Base-by-base conservation (phyloP, 2,113 vertebrate genomes). In the Megalops atlanticus region DNA sequence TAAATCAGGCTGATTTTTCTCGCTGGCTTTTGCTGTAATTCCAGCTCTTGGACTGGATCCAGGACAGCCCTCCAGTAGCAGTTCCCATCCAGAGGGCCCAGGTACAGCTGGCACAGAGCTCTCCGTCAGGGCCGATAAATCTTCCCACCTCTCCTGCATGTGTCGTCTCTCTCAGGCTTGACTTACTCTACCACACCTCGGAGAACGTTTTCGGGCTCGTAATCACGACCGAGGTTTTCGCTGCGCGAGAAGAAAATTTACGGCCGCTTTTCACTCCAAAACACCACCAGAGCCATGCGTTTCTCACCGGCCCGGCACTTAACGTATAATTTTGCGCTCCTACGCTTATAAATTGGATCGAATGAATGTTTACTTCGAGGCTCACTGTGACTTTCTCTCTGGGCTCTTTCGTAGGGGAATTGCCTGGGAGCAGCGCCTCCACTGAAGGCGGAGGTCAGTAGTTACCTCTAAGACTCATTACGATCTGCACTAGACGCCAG, bases 1-100 rank as follows among this genome's bases (percentile, higher is more conserved):
- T 82, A 70, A 85, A 79, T 86, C 78, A 85, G 76, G 73, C 41
- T 75, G 24, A 39, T 78, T 16, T 80, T 58, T 82, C 58, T 81
- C 40, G 58, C 71, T 49, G 31, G 39, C 49, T 10, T 38, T 72
- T 79, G 24, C 58, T 64, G 58, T 64, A 70, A 79, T 79, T 85
- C 74, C 84, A 91, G 89, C 18, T 40, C 43, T 80, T 36, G 81
- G 79, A 68, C 69, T 81, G 45, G 87, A 49, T 88, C 90, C 81
- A 24, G 84, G 88, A 82, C 36, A 70, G 33, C 71, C 79, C 39
- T 81, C 80, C 71, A 81, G 81, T 64, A 80, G 58, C 18, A 77
- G 76, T 43, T 40, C 81, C 15, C 81, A 82, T 82, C 80, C 84
- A 84, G 86, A 87, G 72, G 76, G 82, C 81, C 82, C 87, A 90